Conservation (phyloP, 2,113 vertebrate species). For the Sterrhoptilus dennistouni region DNA sequence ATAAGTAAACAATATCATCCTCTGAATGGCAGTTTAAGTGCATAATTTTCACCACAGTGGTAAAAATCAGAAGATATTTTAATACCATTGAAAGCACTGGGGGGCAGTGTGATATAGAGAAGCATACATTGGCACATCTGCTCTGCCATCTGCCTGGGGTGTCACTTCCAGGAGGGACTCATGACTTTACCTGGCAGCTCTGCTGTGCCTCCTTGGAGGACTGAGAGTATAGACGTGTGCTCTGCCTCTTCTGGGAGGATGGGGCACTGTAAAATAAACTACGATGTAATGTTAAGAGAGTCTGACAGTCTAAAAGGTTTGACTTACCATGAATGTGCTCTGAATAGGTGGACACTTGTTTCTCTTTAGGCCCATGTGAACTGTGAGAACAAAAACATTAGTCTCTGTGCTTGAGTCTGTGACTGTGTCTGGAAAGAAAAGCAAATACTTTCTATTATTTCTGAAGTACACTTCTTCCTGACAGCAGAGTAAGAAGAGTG, state of each 20-base stretch:
- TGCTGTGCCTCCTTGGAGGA: background rate
- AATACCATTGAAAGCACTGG: background rate
- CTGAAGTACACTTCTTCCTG: background rate
- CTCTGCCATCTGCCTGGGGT: background rate
- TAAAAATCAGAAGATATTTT: background rate
- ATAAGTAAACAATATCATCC: background rate
- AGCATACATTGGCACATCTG: accelerated
- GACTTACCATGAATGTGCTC: background rate
- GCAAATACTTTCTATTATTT: background rate
- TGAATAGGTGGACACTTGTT: background rate
- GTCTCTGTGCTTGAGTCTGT: background rate
- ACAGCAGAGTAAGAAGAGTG: background rate
- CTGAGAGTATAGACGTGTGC: accelerated
- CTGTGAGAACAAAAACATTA: background rate
- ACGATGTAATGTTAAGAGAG: background rate
- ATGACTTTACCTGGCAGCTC: background rate
- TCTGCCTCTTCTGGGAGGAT: background rate
- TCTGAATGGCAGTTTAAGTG: background rate
- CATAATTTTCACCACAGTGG: background rate
- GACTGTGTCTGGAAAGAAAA: background rate
- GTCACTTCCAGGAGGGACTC: background rate
- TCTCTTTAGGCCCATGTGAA: background rate
- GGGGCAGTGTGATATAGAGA: background rate
- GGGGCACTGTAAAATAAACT: background rate
- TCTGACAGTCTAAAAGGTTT: background rate